A percentile compares a stretch with the other conserved stretches of the same genome.
phyloP scores from a whole-genome alignment of 2,888 invertebrate genomes.

The Corbicula japonica region DNA sequence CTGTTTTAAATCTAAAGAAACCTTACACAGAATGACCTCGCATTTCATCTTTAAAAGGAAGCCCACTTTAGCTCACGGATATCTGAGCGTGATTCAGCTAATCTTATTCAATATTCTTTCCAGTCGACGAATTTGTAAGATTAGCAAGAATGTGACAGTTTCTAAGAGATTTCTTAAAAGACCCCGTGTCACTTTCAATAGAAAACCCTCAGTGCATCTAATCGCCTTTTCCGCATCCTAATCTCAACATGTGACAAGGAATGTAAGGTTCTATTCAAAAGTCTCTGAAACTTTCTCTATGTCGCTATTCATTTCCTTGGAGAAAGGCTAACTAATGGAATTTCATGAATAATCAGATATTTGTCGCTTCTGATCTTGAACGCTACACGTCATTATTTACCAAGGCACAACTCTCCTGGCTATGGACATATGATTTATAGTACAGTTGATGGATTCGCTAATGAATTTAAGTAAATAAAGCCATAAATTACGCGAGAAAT shows the following conservation, averaged over 20 bases:
- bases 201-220: constrained; percentile 3
- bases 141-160: no score
- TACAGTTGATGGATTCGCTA: constrained; percentile 33
- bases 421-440: constrained; percentile 55
- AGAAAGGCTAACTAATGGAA: constrained; percentile 28
- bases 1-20: no score
- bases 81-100: no score
- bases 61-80: no score
- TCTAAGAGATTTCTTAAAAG: no score
- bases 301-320: background rate
- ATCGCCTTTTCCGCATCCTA: constrained; percentile 5
- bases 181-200: background rate
- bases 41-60: no score
- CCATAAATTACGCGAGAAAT: constrained; percentile 36
- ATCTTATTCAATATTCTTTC: no score
- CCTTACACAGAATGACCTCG: no score
- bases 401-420: background rate
- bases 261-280: constrained; percentile 1
- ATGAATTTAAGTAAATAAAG: constrained; percentile 61
- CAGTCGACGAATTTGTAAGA: no score
- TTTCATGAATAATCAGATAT: constrained; percentile 26
- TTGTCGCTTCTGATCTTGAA: constrained; percentile 10
- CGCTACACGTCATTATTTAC: background rate
- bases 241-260: constrained; percentile 15
- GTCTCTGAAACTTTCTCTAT: background rate